phyloP scores from a whole-genome alignment of 2,888 invertebrate species.

The Stenolophus ochropezus region DNA sequence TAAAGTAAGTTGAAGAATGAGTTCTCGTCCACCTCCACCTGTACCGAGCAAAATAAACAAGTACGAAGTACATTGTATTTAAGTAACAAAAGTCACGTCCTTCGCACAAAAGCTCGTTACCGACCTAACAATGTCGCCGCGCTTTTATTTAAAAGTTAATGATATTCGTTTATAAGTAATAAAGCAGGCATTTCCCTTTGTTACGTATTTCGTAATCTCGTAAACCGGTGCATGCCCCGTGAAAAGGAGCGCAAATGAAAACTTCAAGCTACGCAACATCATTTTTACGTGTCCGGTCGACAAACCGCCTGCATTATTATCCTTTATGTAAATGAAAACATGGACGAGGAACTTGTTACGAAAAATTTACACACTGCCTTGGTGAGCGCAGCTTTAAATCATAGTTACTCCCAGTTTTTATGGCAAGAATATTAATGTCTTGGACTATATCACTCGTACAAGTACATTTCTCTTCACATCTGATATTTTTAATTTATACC shows the following conservation, averaged over 20 bases:
- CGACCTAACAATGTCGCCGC: constrained; percentile 53
- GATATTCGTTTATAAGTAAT: constrained; percentile 59
- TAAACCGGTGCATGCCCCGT: constrained; percentile 29
- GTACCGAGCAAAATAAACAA: constrained; percentile 34
- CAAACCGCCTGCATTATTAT: constrained; percentile 27
- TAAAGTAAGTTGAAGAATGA: constrained; percentile 30
- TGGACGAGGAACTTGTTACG: constrained; percentile 20
- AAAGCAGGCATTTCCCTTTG: constrained; percentile 56
- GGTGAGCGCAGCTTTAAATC: not conserved
- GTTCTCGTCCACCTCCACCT: not conserved
- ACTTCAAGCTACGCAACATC: constrained; percentile 23
- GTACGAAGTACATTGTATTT: constrained; percentile 35
- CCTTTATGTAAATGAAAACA: constrained; percentile 37
- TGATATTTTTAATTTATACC: constrained; percentile 29
- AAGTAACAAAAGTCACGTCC: constrained; percentile 47
- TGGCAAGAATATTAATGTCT: not conserved
- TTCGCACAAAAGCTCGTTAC: constrained; percentile 52
- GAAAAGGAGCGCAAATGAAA: constrained; percentile 33
- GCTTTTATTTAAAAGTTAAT: constrained; percentile 57
- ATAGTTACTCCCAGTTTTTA: constrained; percentile 21
- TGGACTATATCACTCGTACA: not conserved
- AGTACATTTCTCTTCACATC: not conserved
- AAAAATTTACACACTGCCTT: constrained; percentile 33
- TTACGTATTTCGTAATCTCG: constrained; percentile 53
- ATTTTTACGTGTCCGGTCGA: constrained; percentile 18